Evolutionary conservation across 2,888 invertebrate genomes (phyloP).

Genomic region (Lasioglossum villosulum): DNA sequence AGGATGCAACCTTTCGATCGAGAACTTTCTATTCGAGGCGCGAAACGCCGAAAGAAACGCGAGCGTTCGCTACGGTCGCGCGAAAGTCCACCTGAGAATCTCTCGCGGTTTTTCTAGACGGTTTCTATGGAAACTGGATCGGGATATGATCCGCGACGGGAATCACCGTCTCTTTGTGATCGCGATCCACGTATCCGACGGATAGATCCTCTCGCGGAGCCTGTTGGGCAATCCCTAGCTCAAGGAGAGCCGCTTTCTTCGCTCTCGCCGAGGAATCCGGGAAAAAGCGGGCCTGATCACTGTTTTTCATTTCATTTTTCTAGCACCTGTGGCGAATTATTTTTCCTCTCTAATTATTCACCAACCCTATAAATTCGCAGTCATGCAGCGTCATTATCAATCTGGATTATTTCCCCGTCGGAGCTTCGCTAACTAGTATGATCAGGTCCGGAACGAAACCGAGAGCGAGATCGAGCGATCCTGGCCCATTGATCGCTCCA

Average conservation of each 20-base stretch:
- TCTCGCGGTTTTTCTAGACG: slow-evolving; percentile 6
- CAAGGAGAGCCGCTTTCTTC: slow-evolving; percentile 14
- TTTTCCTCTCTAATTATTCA: neutral
- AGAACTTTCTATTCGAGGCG: slow-evolving; percentile 45
- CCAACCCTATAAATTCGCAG: too few species aligned
- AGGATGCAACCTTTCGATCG: slow-evolving; percentile 32
- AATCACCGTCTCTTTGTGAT: neutral
- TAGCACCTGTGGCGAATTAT: neutral
- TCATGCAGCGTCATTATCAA: too few species aligned
- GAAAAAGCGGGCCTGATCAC: neutral
- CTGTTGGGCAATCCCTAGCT: neutral
- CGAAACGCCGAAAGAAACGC: slow-evolving; percentile 23
- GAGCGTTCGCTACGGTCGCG: neutral
- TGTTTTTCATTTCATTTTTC: neutral
- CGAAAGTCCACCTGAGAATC: slow-evolving; percentile 3
- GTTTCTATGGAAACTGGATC: slow-evolving; percentile 12
- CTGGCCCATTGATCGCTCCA: slow-evolving; percentile 23
- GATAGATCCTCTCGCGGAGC: neutral
- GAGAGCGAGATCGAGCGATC: slow-evolving; percentile 12
- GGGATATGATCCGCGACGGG: neutral
- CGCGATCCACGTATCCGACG: neutral
- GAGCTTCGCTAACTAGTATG: neutral
- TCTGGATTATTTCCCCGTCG: neutral
- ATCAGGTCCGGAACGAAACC: slow-evolving; percentile 3
- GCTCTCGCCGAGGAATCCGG: neutral